Evolutionary conservation across 2,113 vertebrate species (phyloP), one percentile per base, ranked within the genome.

Genomic region (Panthera tigris): DNA sequence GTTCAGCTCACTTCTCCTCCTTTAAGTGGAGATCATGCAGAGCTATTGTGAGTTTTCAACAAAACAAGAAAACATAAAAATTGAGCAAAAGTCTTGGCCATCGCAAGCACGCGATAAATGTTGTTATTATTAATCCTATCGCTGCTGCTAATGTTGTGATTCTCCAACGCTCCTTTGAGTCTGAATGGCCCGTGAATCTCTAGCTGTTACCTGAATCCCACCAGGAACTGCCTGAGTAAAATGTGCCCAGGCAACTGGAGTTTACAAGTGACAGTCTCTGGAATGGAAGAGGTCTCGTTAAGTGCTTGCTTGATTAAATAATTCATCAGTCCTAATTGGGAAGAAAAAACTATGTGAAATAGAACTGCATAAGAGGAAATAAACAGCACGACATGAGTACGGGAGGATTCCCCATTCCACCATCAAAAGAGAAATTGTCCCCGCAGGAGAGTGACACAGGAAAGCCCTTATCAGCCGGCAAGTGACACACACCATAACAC

Each of bases 171-270:
- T 78, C 15, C 68, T 73, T 61, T 48, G 48, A 36, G 29, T 29
- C n/a, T 69, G 8, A 83, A 27, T 33, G 65, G 10, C 31, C 36
- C 12, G 1, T 1, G 36, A 68, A 89, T 48, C 23, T 76, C 6
- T 25, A 36, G 57, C 19, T 61, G 21, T 61, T 55, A n/a, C 74
- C 48, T 83, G 91, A 94, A 25, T 52, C 36, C 39, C 71, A 36
- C 18, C 25, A 15, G 36, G 55, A 76, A 52, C 29, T 84, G 11
- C 33, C 39, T 80, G 33, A 31, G 23, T 19, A 13, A 69, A 63
- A 45, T 0, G 0, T 4, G 27, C 31, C 14, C 0, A 4, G 27
- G 61, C 31, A n/a, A 21, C 3, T 1, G 7, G 50, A 41, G 27
- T 33, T 81, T 48, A 10, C 11, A 7, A 19, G 23, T 45, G 41